These are phyloP conservation scores for Aradophagus sp. DNA, from an alignment of 1,140 invertebrate species.

Conservation along the genomic window DNA sequence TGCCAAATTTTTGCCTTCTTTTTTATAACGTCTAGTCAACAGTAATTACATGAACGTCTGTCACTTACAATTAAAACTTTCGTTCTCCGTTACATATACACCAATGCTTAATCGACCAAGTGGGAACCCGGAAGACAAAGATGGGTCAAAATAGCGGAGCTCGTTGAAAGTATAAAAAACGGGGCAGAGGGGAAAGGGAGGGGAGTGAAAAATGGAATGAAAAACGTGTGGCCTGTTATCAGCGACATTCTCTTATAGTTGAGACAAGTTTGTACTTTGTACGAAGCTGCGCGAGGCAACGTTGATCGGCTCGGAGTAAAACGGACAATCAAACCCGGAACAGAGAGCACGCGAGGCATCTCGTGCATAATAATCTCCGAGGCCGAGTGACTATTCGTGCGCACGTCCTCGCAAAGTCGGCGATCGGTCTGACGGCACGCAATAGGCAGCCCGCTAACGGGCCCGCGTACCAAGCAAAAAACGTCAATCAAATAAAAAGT, in stretches of 20 bases:
- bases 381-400: slow-evolving; percentile 42
- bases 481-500: slow-evolving; percentile 44
- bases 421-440: slow-evolving; percentile 45
- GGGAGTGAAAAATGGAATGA: slow-evolving; percentile 30
- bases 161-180: slow-evolving; percentile 9
- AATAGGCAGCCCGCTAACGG: slow-evolving; percentile 41
- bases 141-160: slow-evolving; percentile 32
- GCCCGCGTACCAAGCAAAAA: slow-evolving; percentile 23
- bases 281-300: slow-evolving; percentile 28
- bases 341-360: slow-evolving; percentile 53
- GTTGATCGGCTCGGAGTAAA: slow-evolving; percentile 49
- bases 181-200: too few species aligned
- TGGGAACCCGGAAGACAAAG: slow-evolving; percentile 12
- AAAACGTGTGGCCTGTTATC: slow-evolving; percentile 51
- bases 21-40: too few species aligned
- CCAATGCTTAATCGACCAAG: neutral
- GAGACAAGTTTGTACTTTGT: slow-evolving; percentile 51
- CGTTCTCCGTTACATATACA: too few species aligned
- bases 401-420: slow-evolving; percentile 37
- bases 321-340: slow-evolving; percentile 66
- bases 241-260: slow-evolving; percentile 49
- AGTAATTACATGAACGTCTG: too few species aligned
- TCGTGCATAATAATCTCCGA: slow-evolving; percentile 63
- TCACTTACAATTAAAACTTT: too few species aligned
- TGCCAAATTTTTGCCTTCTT: neutral